These are phyloP conservation scores for Rhegmatorhina hoffmannsi DNA, from an alignment of 2,113 vertebrate species.

Conservation along the genomic window DNA sequence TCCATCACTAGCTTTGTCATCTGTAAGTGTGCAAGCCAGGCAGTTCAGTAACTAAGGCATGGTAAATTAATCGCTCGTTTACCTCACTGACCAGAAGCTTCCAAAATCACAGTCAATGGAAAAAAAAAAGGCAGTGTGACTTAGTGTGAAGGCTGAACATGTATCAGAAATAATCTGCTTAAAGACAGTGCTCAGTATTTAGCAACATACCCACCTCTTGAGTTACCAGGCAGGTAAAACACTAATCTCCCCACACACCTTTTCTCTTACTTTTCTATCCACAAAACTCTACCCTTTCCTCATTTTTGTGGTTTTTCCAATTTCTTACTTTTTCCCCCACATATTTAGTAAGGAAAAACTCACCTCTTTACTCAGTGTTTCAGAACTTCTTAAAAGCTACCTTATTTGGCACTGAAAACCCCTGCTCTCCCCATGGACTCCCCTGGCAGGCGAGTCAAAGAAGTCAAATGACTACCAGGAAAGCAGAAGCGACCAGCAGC, in stretches of 20 bases:
- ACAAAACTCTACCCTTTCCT: neutral
- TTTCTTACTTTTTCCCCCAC: slow-evolving; percentile 1
- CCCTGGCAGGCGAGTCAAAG: neutral
- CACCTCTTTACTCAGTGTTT: neutral
- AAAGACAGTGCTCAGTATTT: neutral
- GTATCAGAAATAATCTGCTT: neutral
- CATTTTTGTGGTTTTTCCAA: slow-evolving; percentile 36
- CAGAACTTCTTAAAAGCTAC: neutral
- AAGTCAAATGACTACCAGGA: neutral
- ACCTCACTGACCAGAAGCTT: neutral
- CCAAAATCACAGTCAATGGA: neutral
- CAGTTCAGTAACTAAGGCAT: neutral
- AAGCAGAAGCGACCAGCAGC: neutral
- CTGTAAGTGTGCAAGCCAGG: neutral
- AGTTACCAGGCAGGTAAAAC: neutral
- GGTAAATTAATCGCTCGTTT: neutral
- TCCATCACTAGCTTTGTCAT: neutral
- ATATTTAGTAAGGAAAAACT: neutral
- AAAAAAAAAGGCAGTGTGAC: neutral
- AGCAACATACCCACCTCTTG: neutral
- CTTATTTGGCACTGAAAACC: neutral
- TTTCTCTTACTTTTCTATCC: slow-evolving; percentile 1
- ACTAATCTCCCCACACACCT: neutral
- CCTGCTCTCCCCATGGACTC: rapidly evolving
- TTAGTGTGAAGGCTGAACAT: neutral